Conservation (phyloP, 2,113 vertebrate species). For the Cyprinodon brontotheroides region DNA sequence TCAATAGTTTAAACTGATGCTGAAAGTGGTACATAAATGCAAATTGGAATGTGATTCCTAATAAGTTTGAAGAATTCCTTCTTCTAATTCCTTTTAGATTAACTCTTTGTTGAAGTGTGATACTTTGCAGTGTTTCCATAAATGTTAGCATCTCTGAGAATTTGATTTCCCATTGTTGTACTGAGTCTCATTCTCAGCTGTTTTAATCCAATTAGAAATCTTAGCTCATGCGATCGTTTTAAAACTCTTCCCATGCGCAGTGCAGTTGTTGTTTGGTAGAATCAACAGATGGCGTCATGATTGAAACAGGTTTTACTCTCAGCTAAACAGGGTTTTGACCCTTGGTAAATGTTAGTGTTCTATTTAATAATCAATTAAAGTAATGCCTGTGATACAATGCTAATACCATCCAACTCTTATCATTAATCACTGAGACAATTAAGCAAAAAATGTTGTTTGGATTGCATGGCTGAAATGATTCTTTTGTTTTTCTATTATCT, state of each 20-base stretch:
- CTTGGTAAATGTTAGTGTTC: constrained; percentile 8
- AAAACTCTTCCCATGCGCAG: constrained; percentile 13
- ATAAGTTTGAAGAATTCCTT: neutral
- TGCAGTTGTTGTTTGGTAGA: constrained; percentile 22
- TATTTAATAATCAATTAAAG: constrained; percentile 10
- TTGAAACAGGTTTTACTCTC: neutral
- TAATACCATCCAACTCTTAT: neutral
- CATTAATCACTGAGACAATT: constrained; percentile 1
- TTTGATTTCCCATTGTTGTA: constrained; percentile 18
- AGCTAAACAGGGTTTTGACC: constrained; percentile 16
- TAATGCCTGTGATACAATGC: neutral
- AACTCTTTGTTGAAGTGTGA: neutral
- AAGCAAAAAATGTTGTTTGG: constrained; percentile 17
- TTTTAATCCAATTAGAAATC: constrained; percentile 8
- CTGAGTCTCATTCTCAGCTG: constrained; percentile 43
- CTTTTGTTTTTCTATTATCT: constrained; percentile 16
- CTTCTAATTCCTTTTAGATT: neutral
- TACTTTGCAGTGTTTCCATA: neutral
- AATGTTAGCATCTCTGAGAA: constrained; percentile 4
- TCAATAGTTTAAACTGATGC: neutral
- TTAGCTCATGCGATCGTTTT: neutral
- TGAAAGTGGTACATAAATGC: neutral
- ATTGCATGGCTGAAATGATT: constrained; percentile 10
- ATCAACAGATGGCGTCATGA: constrained; percentile 36
- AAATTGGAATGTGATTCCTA: neutral